A percentile compares a stretch with the other conserved stretches of the same genome.
These are phyloP conservation scores for Amblyopsis rosae DNA, from an alignment of 2,113 vertebrate genomes.

Conservation along the genomic window DNA sequence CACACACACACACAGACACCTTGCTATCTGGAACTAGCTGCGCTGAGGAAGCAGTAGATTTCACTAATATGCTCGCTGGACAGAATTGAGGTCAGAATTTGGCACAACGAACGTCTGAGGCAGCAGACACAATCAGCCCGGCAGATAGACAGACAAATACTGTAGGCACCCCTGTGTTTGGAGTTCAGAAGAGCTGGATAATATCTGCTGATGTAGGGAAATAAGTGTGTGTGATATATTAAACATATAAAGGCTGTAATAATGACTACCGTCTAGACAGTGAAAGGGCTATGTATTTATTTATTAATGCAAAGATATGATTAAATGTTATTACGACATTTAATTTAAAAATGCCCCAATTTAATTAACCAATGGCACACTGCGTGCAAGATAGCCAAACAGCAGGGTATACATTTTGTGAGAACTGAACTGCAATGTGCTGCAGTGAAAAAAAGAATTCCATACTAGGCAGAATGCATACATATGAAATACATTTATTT, in stretches of 20 bases:
- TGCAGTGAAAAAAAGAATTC: too few species aligned
- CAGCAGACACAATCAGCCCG: slow-evolving; percentile 29
- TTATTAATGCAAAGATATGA: slow-evolving; percentile 18
- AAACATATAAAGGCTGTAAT: too few species aligned
- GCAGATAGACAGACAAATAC: slow-evolving; percentile 47
- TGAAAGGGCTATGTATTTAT: not conserved
- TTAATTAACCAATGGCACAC: not conserved
- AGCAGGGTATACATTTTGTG: not conserved
- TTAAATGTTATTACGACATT: slow-evolving; percentile 8
- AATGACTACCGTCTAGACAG: not conserved
- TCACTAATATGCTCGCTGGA: slow-evolving; percentile 33
- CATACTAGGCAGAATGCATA: too few species aligned
- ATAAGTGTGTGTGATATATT: slow-evolving; percentile 17
- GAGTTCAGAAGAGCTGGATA: slow-evolving; percentile 61
- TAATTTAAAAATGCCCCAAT: not conserved
- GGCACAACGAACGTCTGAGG: slow-evolving; percentile 27
- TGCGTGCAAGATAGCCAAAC: not conserved
- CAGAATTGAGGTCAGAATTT: slow-evolving; percentile 69
- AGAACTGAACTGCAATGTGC: too few species aligned
- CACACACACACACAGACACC: slow-evolving; percentile 17
- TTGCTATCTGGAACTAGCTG: slow-evolving; percentile 52
- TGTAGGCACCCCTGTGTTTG: slow-evolving; percentile 40
- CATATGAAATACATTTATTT: too few species aligned
- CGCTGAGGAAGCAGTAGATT: slow-evolving; percentile 30
- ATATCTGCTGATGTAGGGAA: slow-evolving; percentile 52